A percentile compares a stretch with the other conserved stretches of the same genome.
These are phyloP conservation scores for Asobara japonica DNA, from an alignment of 1,140 invertebrate genomes.

Conservation along the genomic window DNA sequence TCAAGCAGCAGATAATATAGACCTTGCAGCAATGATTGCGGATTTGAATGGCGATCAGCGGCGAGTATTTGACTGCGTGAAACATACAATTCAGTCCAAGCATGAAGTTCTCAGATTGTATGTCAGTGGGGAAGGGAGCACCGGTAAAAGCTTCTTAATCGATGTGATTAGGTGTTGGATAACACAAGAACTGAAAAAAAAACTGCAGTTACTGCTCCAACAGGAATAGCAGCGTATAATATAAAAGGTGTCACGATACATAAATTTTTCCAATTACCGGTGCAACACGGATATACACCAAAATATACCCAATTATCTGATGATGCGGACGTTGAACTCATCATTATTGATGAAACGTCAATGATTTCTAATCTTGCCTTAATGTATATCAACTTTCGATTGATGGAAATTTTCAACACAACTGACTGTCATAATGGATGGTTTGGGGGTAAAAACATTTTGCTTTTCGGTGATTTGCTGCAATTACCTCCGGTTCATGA, in stretches of 20 bases:
- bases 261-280: too few relatives aligned
- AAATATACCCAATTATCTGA: too few relatives aligned
- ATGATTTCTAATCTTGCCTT: too few relatives aligned
- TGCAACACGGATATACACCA: too few relatives aligned
- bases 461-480: slow-evolving; percentile 16
- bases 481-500: slow-evolving; percentile 6
- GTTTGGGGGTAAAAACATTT: slow-evolving; percentile 14
- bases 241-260: too few relatives aligned
- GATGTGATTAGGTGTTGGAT: too few relatives aligned
- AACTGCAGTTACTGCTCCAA: too few relatives aligned
- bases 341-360: too few relatives aligned
- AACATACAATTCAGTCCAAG: slow-evolving; percentile 1
- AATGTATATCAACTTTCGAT: slow-evolving; percentile 2
- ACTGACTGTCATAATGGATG: background rate
- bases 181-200: too few relatives aligned
- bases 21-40: slow-evolving; percentile 31
- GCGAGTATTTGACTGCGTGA: slow-evolving; percentile 38
- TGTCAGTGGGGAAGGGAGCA: slow-evolving; percentile 31
- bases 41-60: slow-evolving; percentile 40
- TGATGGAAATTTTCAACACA: slow-evolving; percentile 15
- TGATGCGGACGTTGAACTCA: too few relatives aligned
- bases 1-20: slow-evolving; percentile 22
- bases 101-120: slow-evolving; percentile 24
- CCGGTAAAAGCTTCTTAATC: too few relatives aligned
- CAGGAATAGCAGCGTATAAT: too few relatives aligned